Conservation (phyloP, 2,113 vertebrate species). For the Campylorhamphus procurvoides region DNA sequence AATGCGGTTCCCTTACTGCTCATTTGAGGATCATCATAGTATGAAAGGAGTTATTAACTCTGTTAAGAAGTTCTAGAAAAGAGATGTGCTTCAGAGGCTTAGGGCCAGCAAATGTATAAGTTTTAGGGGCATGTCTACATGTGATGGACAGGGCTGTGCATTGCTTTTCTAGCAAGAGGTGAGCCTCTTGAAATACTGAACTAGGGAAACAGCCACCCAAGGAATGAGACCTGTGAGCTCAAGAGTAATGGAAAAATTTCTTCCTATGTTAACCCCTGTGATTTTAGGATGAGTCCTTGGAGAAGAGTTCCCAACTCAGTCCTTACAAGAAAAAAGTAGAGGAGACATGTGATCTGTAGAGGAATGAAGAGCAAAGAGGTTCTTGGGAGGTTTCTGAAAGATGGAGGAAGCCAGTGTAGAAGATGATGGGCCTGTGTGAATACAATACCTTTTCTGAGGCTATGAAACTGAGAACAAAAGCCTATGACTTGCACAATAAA, state of each 20-base stretch:
- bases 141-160: background rate
- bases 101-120: background rate
- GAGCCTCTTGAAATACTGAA: background rate
- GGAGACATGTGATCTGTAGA: fast-evolving
- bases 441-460: background rate
- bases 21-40: background rate
- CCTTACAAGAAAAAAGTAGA: background rate
- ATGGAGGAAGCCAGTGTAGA: background rate
- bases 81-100: background rate
- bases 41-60: background rate
- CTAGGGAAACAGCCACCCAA: background rate
- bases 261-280: background rate
- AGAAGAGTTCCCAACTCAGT: background rate
- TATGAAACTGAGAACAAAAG: background rate
- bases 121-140: background rate
- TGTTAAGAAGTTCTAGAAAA: background rate
- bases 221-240: background rate
- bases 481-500: background rate
- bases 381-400: background rate
- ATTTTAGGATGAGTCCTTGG: background rate
- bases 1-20: background rate
- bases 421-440: background rate
- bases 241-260: background rate
- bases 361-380: background rate
- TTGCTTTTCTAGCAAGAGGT: background rate